These are phyloP conservation scores for Austrolebias charrua DNA, from an alignment of 2,797 vertebrate species.

Conservation along the genomic window DNA sequence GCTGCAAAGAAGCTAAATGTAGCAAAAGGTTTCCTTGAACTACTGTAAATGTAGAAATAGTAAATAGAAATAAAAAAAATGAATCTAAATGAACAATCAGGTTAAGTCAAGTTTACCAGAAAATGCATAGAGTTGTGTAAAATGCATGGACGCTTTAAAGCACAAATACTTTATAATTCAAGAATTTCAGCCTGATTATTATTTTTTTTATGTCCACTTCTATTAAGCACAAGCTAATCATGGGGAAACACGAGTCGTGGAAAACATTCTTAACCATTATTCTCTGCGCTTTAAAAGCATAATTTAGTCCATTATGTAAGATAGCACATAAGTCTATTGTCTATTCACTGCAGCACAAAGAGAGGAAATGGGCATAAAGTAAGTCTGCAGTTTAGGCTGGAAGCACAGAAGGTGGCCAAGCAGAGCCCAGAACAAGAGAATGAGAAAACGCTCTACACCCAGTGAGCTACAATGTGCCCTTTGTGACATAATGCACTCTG, in stretches of 20 bases:
- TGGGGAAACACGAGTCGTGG: not conserved
- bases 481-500: slow-evolving; percentile 82
- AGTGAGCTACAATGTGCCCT: slow-evolving; percentile 78
- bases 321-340: slow-evolving; percentile 63
- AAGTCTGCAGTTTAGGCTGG: slow-evolving; percentile 60
- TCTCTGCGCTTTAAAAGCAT: slow-evolving; percentile 29
- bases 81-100: slow-evolving; percentile 26
- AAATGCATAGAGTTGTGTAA: not conserved
- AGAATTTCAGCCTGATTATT: slow-evolving; percentile 5
- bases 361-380: slow-evolving; percentile 64
- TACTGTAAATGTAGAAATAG: too few species aligned
- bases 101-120: slow-evolving; percentile 16
- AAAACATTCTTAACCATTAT: slow-evolving; percentile 18
- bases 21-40: too few species aligned
- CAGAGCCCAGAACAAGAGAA: slow-evolving; percentile 67
- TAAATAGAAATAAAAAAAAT: too few species aligned
- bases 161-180: not conserved
- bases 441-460: slow-evolving; percentile 61
- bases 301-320: slow-evolving; percentile 42
- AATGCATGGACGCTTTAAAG: slow-evolving; percentile 2
- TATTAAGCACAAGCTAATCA: slow-evolving; percentile 26
- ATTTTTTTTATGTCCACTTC: slow-evolving; percentile 9
- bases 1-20: too few species aligned
- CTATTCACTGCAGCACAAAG: slow-evolving; percentile 64
- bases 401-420: slow-evolving; percentile 65